These are phyloP conservation scores for Megastigmus dorsalis DNA, from an alignment of 2,888 invertebrate species.

Conservation along the genomic window DNA sequence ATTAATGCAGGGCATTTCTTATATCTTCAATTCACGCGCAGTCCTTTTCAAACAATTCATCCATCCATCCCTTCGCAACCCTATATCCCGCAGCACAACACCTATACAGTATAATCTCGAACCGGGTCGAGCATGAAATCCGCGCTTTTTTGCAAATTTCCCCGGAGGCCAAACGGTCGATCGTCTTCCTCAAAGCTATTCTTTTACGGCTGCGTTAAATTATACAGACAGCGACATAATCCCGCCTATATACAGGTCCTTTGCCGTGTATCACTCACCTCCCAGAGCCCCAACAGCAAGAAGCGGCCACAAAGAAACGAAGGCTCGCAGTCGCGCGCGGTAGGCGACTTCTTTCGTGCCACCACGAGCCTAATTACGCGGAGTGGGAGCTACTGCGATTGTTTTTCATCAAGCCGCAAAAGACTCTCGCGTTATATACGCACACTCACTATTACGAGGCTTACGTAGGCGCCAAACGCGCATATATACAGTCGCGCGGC, in stretches of 20 bases:
- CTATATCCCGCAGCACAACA: not conserved
- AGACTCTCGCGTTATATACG: conserved; percentile 19
- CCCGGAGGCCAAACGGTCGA: not conserved
- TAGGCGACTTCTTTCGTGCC: not conserved
- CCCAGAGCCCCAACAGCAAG: not conserved
- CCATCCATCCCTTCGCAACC: too few relatives aligned
- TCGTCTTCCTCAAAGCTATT: not conserved
- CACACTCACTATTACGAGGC: not conserved
- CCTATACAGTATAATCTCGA: too few relatives aligned
- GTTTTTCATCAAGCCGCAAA: conserved; percentile 44
- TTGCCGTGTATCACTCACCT: too few relatives aligned
- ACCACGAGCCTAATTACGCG: conserved; percentile 25
- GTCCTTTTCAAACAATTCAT: too few relatives aligned
- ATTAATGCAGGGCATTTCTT: too few relatives aligned
- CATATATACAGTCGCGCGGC: too few relatives aligned
- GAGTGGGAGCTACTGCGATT: too few relatives aligned
- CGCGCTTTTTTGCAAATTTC: not conserved
- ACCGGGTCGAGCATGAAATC: not conserved
- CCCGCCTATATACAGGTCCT: too few relatives aligned
- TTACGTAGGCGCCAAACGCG: conserved; percentile 37
- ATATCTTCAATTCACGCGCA: too few relatives aligned
- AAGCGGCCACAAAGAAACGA: conserved; percentile 8
- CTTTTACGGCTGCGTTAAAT: not conserved
- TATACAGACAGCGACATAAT: not conserved
- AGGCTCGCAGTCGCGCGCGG: not conserved